Percentiles rank a stretch among this genome's conserved stretches.
These are phyloP conservation scores for Oikopleura albicans DNA, from an alignment of 23 tunicate species.

Conservation along the genomic window DNA sequence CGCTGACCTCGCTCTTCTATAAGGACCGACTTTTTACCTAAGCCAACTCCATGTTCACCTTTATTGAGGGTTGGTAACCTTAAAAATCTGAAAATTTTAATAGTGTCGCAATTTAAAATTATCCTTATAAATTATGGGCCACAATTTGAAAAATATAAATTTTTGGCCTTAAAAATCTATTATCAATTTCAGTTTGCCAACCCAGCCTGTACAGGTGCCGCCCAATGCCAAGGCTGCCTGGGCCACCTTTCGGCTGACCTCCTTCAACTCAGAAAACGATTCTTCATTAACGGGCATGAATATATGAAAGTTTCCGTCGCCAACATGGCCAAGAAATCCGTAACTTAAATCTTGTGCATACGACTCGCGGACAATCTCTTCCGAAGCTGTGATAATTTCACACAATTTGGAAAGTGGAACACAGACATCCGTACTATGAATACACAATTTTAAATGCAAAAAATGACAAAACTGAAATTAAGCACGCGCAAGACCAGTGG, in stretches of 20 bases:
- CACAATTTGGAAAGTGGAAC: neutral
- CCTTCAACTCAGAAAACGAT: neutral
- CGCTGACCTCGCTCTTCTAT: neutral
- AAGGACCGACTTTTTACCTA: neutral
- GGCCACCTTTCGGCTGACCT: neutral
- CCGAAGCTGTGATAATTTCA: neutral
- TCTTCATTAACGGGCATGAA: conserved; percentile 5
- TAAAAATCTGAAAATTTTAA: too few species aligned
- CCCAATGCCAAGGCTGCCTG: neutral
- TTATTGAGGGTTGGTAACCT: too few species aligned
- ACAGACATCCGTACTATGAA: conserved; percentile 2
- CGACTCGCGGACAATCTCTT: neutral
- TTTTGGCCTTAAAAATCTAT: too few species aligned
- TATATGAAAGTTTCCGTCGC: conserved; percentile 15
- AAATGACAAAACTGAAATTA: too few species aligned
- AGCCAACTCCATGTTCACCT: conserved; percentile 11
- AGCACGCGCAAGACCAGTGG: too few species aligned
- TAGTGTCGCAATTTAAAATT: too few species aligned
- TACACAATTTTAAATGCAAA: too few species aligned
- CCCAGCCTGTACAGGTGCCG: conserved; percentile 11
- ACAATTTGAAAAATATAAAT: too few species aligned
- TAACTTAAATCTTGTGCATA: neutral
- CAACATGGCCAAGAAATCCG: conserved; percentile 6
- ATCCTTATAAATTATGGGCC: too few species aligned
- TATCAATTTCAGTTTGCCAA: too few species aligned